Evolutionary conservation across 2,797 vertebrate species (phyloP), one percentile per base, ranked within the genome.

Genomic region (Rhinogobio ventralis): DNA sequence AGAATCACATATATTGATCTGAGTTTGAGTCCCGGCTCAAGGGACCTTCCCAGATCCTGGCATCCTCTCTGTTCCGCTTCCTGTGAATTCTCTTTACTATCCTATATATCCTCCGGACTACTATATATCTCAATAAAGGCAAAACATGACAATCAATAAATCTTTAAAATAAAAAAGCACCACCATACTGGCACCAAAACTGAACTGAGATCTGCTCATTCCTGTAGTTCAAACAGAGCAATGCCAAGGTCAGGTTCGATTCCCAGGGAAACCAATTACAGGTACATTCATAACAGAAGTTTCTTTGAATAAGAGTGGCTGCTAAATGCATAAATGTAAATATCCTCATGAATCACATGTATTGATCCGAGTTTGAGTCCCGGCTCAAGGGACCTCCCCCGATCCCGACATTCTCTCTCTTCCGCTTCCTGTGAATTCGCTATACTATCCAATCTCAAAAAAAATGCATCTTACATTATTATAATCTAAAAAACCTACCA

Each of bases 401-500:
- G 4, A 57, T 57, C 23, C n/a, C n/a, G 11, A 2, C 5, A 5
- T n/a, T 0, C n/a, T 60, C 57, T 60, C n/a, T 25, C n/a, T 62
- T 15, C 57, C n/a, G 7, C n/a, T 28, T 25, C 13, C n/a, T 28
- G 4, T 28, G n/a, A 62, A 13, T 15, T 62, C 5, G 6, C 57
- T 25, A 25, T 6, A 60, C 57, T 25, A 13, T 14, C n/a, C 57
- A 2, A 5, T 25, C 4, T 60, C 36, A 36, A 5, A 39, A 36
- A 36, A 39, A 39, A 39, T 39, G 39, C 7, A 8, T 39, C 39
- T 39, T 39, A 7, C 7, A 39, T 39, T 39, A 6, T 39, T 42
- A 42, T 42, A 42, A 9, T 42, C 39, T 42, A 9, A 9, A 10
- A 9, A 42, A 42, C 93, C 93, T 93, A 96, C 96, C 94, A 94